These are phyloP conservation scores for Polia nebulosa DNA, from an alignment of 2,888 invertebrate species.

Conservation along the genomic window DNA sequence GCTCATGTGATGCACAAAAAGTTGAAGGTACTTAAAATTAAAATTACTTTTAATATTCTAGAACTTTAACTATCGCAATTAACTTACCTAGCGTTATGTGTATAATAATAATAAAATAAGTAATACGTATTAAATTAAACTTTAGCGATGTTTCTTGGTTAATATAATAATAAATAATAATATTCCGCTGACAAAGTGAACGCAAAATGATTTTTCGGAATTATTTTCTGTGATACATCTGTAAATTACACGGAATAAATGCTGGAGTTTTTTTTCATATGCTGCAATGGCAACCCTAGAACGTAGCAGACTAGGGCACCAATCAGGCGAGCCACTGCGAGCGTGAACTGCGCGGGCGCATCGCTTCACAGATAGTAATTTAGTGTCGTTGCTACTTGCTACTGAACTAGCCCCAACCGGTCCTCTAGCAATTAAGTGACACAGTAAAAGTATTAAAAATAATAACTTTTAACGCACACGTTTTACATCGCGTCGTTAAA, in stretches of 20 bases:
- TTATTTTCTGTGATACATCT: not conserved
- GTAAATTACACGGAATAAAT: slow-evolving; percentile 15
- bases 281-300: slow-evolving; percentile 65
- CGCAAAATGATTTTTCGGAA: not conserved
- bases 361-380: slow-evolving; percentile 83
- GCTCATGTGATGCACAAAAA: slow-evolving; percentile 34
- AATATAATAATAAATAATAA: too few relatives aligned
- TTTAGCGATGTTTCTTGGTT: not conserved
- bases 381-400: slow-evolving; percentile 82
- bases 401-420: slow-evolving; percentile 80
- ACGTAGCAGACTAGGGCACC: slow-evolving; percentile 71
- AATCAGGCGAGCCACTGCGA: slow-evolving; percentile 75
- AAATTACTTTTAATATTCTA: slow-evolving; percentile 23
- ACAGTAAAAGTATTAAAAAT: slow-evolving; percentile 83
- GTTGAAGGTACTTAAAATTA: slow-evolving; percentile 13
- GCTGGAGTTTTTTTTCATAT: not conserved
- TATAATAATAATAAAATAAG: too few relatives aligned
- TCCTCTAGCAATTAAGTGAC: slow-evolving; percentile 84
- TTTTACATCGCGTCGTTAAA: slow-evolving; percentile 60
- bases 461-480: slow-evolving; percentile 65
- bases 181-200: not conserved
- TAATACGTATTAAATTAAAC: slow-evolving; percentile 12
- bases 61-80: slow-evolving; percentile 26
- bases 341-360: slow-evolving; percentile 77
- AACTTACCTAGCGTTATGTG: slow-evolving; percentile 4